Percentiles rank a stretch among this genome's conserved stretches.
Conservation (phyloP, 2,888 invertebrate genomes). For the Drosophila crucigera region DNA sequence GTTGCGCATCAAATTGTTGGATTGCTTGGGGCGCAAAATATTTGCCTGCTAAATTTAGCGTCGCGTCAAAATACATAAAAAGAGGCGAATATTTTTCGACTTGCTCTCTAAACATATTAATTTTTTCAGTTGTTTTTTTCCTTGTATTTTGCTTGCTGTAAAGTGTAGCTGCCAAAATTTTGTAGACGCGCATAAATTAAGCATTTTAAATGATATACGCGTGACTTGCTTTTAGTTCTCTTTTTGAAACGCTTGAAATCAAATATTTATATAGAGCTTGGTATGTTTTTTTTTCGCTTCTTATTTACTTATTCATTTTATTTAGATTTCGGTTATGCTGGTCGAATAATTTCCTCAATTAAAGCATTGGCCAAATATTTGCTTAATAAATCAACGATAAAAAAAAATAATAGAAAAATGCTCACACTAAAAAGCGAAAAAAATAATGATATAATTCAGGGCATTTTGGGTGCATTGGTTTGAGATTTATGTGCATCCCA, state of each 20-base stretch:
- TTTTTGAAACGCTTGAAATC: constrained; percentile 40
- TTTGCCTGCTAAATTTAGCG: constrained; percentile 77
- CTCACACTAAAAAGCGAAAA: constrained; percentile 16
- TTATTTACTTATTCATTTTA: constrained; percentile 8
- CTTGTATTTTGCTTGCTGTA: constrained; percentile 44
- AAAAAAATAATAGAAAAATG: constrained; percentile 15
- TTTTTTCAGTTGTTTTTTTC: constrained; percentile 12
- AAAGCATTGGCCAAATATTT: constrained; percentile 68
- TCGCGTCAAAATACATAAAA: constrained; percentile 72
- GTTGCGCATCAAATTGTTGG: constrained; percentile 53
- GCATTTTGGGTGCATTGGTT: constrained; percentile 27
- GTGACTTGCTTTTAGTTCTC: constrained; percentile 44
- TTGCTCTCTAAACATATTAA: constrained; percentile 45
- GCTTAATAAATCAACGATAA: constrained; percentile 61
- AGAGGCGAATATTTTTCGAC: constrained; percentile 54
- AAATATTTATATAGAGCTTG: constrained; percentile 50
- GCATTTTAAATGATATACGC: constrained; percentile 62
- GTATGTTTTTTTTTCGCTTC: not conserved
- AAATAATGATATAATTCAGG: constrained; percentile 16
- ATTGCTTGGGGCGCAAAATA: constrained; percentile 65
- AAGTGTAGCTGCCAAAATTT: constrained; percentile 67
- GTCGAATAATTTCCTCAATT: constrained; percentile 58
- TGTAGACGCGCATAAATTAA: constrained; percentile 64
- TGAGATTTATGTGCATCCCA: constrained; percentile 54
- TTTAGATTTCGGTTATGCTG: constrained; percentile 26